Base-by-base conservation (phyloP, 1,140 invertebrate genomes). In the Bombyx mandarina region DNA sequence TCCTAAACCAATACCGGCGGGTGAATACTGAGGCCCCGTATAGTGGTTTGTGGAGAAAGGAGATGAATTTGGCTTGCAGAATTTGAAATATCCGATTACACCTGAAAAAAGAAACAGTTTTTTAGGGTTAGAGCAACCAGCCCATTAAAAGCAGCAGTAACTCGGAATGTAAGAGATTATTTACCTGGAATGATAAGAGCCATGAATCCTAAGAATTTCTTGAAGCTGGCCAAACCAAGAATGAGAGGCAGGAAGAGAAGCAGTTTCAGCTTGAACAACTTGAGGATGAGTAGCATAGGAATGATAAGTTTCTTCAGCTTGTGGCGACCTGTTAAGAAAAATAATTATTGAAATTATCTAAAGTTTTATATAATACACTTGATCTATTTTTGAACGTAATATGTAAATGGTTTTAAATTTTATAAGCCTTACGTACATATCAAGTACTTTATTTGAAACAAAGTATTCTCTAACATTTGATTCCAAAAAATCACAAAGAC, bases 211-310 rank as follows among this genome's bases (percentile, higher is more conserved):
- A 95, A 88, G 71, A 96, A 90, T 68, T 95, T 95, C 82, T 96
- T 95, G 72, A 96, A 94, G 22, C 94, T 94, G 7, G 92, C 94
- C 58, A 96, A 81, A 8, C 94, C 94, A 43, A 96, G 86, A 52
- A 96, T 94, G 61, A 95, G 88, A 1, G 94, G 94, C 71, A 96
- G 75, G 83, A 96, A 94, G 3, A 95, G 86, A 1, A 96, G 83
- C 12, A 96, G 82, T 67, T 95, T 96, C 69, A 96, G 69, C 77
- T 96, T 96, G 89, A 96, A 95, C 51, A 96, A 88, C 77, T 96
- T 96, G 57, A 96, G 76, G 54, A 96, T 91, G 58, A 96, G 78
- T 66, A 96, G 79, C 89, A 95, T 90, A 0, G 94, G 94, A 61
- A 96, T 93, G 66, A 96, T 91, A n/a, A 96, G 87, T 73, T 93